phyloP scores from a whole-genome alignment of 2,113 vertebrate genomes.

The Bubalus kerabau region DNA sequence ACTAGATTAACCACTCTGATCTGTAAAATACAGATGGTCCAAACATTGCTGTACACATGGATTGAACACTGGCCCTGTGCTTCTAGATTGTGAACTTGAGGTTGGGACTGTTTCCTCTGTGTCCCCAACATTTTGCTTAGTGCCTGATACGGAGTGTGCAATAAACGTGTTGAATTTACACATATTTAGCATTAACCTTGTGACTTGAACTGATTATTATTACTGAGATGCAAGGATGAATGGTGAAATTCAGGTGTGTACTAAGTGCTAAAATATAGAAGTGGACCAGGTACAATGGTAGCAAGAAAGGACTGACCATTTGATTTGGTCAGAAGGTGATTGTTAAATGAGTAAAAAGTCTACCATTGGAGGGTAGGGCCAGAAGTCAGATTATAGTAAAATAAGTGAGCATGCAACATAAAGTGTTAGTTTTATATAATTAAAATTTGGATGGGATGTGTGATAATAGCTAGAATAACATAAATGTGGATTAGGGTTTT shows the following conservation, averaged over 20 bases:
- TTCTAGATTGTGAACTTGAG: not conserved
- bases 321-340: not conserved
- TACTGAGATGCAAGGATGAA: not conserved
- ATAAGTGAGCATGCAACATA: not conserved
- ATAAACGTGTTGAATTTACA: constrained; percentile 18
- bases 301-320: not conserved
- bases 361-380: not conserved
- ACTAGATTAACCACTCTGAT: not conserved
- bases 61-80: not conserved
- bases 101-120: not conserved
- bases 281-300: not conserved
- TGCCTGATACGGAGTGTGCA: not conserved
- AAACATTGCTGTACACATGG: not conserved
- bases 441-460: not conserved
- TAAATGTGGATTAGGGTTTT: not conserved
- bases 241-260: not conserved
- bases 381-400: not conserved
- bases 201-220: not conserved
- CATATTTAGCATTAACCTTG: not conserved
- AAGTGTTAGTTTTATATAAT: not conserved
- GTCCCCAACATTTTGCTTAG: not conserved
- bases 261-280: not conserved
- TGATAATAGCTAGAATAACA: not conserved
- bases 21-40: not conserved
- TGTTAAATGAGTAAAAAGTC: not conserved